Percentiles rank a stretch among this genome's conserved stretches.
Evolutionary conservation across 2,888 invertebrate species (phyloP).

Genomic region (Andricus quercusramuli): DNA sequence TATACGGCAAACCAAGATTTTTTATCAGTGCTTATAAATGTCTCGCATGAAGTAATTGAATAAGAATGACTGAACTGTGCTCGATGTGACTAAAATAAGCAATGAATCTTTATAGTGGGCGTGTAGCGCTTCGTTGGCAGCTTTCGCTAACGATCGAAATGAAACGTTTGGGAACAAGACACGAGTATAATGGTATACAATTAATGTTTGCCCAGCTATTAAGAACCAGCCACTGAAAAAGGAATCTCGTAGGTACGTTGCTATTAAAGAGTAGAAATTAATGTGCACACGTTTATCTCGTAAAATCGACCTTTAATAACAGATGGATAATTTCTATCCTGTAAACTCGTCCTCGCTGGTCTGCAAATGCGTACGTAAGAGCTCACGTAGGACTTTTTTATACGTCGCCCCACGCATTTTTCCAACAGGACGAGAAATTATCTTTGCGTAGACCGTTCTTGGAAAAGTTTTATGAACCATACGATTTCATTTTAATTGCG

Average conservation of each 20-base stretch:
- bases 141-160: conserved; percentile 19
- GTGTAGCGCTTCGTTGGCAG: not conserved
- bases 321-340: conserved; percentile 40
- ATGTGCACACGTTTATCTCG: conserved; percentile 39
- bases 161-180: conserved; percentile 12
- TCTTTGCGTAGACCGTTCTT: not conserved
- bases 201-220: conserved; percentile 24
- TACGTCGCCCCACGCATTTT: conserved; percentile 18
- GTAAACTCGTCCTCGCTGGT: not conserved
- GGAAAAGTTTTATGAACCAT: conserved; percentile 33
- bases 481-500: conserved; percentile 35
- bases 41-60: not conserved
- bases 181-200: conserved; percentile 34
- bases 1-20: not conserved
- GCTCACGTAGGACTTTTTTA: conserved; percentile 17
- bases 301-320: conserved; percentile 37
- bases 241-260: conserved; percentile 4
- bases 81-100: not conserved
- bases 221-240: conserved; percentile 28
- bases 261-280: conserved; percentile 27
- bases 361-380: not conserved
- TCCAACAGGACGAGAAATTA: conserved; percentile 16
- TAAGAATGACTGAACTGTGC: not conserved
- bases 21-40: not conserved
- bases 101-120: not conserved